A percentile compares a stretch with the other conserved stretches of the same genome.
These are phyloP conservation scores for Papilio elwesi DNA, from an alignment of 2,888 invertebrate genomes.

Conservation along the genomic window DNA sequence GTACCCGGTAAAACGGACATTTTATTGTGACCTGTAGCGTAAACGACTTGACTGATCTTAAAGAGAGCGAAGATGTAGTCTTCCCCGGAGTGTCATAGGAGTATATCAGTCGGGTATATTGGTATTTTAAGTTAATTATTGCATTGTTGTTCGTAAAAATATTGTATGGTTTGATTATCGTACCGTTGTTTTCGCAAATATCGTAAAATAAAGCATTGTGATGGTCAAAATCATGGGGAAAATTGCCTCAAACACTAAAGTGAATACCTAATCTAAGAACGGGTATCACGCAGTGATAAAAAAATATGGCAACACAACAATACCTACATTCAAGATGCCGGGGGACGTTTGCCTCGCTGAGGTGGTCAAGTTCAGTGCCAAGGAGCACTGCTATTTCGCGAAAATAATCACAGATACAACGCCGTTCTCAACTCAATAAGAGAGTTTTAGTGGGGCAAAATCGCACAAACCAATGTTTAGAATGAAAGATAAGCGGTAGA, in stretches of 20 bases:
- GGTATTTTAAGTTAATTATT: background rate
- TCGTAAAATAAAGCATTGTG: background rate
- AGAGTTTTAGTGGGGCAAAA: background rate
- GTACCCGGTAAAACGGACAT: too few species aligned
- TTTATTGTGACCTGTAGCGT: too few species aligned
- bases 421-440: background rate
- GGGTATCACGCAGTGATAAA: background rate
- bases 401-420: background rate
- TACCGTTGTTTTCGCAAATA: background rate
- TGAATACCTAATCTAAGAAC: too few species aligned
- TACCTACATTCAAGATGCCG: background rate
- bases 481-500: too few species aligned
- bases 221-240: background rate
- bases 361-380: background rate
- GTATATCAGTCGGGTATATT: too few species aligned
- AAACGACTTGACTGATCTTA: too few species aligned
- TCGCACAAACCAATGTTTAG: too few species aligned
- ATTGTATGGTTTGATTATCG: too few species aligned
- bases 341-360: background rate
- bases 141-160: background rate
- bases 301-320: too few species aligned
- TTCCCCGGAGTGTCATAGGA: too few species aligned
- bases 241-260: too few species aligned
- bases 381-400: background rate
- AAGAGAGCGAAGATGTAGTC: too few species aligned